These are phyloP conservation scores for Emys orbicularis DNA, from an alignment of 2,797 vertebrate species.

Conservation along the genomic window DNA sequence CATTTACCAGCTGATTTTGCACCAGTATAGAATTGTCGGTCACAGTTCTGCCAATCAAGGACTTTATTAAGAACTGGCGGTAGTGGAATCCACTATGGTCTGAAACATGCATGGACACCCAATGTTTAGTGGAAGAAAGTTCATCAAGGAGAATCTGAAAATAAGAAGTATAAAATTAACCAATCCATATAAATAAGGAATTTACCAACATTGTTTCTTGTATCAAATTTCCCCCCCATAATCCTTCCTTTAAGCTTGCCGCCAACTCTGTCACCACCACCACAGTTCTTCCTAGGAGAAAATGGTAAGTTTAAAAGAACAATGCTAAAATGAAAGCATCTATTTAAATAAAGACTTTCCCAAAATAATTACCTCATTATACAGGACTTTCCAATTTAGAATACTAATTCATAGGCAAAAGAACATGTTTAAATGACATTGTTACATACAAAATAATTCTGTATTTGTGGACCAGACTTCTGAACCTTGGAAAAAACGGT, in stretches of 20 bases:
- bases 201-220: background rate
- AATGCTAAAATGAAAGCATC: background rate
- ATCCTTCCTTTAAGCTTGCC: background rate
- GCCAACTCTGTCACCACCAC: background rate
- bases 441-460: background rate
- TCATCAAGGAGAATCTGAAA: conserved; percentile 93
- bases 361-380: background rate
- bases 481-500: background rate
- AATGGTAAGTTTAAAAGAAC: background rate
- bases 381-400: background rate
- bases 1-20: conserved; percentile 56
- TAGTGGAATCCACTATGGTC: conserved; percentile 99
- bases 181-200: conserved; percentile 5
- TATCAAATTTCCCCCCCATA: background rate
- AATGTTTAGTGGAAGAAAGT: conserved; percentile 91
- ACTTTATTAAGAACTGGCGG: conserved; percentile 94
- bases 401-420: background rate
- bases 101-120: conserved; percentile 96
- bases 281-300: background rate
- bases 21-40: conserved; percentile 56
- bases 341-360: background rate
- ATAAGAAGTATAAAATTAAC: conserved; percentile 19
- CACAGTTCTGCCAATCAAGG: conserved; percentile 82
- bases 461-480: background rate
- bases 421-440: background rate